Evolutionary conservation across 2,113 vertebrate genomes (phyloP), one percentile per base, ranked within the genome.

Genomic region (Manacus vitellinus): DNA sequence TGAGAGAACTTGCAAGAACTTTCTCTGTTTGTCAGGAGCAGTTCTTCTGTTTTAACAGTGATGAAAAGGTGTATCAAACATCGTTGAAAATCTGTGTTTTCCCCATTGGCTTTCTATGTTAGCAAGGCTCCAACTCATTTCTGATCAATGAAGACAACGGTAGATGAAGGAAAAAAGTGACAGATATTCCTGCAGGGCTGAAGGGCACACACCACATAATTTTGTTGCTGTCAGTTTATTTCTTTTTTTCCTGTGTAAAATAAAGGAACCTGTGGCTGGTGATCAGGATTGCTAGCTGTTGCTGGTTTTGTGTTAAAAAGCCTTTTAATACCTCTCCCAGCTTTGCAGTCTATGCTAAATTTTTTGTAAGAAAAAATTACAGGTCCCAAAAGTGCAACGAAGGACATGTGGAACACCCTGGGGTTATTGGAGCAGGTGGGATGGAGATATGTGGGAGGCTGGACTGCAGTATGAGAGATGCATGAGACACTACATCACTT

Each of bases 361-460:
- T 63, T 88, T 92, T 47, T 6, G 6, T 37, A 54, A 68, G 5
- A 58, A 37, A n/a, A 12, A 59, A 31, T 46, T 67, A 24, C 6
- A 49, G 0, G 0, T 41, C 30, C 12, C 44, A 37, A 20, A 79
- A 49, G 30, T 19, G 11, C 37, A 44, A 3, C 8, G 12, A 59
- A 49, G 58, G 22, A 3, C 16, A 30, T 7, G 6, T 24, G 33
- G n/a, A 89, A 67, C 61, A 39, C 9, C 15, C 11, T 59, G 44
- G 22, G 22, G 3, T 14, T 75, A 7, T 22, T 3, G 2, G 27
- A 62, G 24, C 22, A 68, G 43, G 30, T 14, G 23, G 22, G 31
- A 12, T 61, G 16, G 35, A 76, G 44, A 24, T 24, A 41, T 8
- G 8, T 28, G 30, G 28, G 41, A 70, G 20, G 14, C 22, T 82